Conservation (phyloP, 2,113 vertebrate species). For the Xiphophorus hellerii region DNA sequence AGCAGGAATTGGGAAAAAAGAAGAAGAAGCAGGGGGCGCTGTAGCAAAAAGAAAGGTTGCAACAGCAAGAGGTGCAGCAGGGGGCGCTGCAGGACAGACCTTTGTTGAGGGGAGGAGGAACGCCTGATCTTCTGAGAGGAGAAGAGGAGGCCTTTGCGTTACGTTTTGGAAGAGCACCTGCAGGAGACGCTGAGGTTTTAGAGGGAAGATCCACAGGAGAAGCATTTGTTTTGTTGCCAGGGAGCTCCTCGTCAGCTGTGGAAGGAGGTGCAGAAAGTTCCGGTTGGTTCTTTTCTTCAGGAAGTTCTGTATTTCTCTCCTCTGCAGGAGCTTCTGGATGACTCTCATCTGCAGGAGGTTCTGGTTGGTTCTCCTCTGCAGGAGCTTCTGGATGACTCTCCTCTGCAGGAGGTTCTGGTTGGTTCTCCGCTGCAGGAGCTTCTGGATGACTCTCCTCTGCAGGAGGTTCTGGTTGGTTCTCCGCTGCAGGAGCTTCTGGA, state of each 20-base stretch:
- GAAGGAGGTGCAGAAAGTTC: neutral
- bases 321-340: no score
- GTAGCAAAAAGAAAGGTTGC: neutral
- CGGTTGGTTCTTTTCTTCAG: no score
- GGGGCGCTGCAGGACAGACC: conserved; percentile 19
- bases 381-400: neutral
- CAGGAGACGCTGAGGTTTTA: neutral
- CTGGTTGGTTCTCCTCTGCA: no score
- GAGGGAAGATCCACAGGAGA: neutral
- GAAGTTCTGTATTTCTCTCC: no score
- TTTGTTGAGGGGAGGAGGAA: conserved; percentile 9
- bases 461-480: no score
- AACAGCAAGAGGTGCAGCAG: neutral
- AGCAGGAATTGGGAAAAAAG: neutral
- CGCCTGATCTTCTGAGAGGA: neutral
- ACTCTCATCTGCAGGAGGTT: no score
- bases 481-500: no score
- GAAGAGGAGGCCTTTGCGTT: conserved; percentile 9
- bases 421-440: neutral
- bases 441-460: neutral
- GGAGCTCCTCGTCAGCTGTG: neutral
- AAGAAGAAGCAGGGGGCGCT: neutral
- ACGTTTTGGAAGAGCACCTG: neutral
- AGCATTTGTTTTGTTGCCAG: neutral
- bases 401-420: neutral